Conservation (phyloP, 1,140 invertebrate species). For the Diachasmimorpha longicaudata region DNA sequence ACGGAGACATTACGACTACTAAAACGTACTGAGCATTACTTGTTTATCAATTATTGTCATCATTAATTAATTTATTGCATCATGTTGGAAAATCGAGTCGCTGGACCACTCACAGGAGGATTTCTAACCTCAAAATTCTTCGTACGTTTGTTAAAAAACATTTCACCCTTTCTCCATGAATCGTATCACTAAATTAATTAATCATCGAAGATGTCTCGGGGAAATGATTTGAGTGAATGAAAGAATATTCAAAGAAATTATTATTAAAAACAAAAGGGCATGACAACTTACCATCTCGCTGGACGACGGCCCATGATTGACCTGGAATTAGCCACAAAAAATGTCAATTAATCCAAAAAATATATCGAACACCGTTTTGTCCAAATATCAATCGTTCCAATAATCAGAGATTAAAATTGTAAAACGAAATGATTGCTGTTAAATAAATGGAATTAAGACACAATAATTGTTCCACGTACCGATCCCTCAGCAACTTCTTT, state of each 20-base stretch:
- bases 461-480: background rate
- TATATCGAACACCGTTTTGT: background rate
- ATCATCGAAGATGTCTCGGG: no score
- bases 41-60: no score
- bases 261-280: slow-evolving; percentile 23
- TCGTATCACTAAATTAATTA: no score
- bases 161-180: background rate
- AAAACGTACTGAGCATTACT: no score
- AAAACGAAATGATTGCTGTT: background rate
- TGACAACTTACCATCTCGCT: slow-evolving; percentile 72
- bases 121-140: background rate
- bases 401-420: background rate
- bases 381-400: background rate
- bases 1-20: no score
- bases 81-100: no score
- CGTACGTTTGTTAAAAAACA: slow-evolving; percentile 6
- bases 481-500: background rate
- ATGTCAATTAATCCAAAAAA: background rate
- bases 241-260: slow-evolving; percentile 11
- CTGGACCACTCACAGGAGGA: background rate
- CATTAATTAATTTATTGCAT: no score
- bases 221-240: background rate
- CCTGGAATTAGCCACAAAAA: slow-evolving; percentile 30
- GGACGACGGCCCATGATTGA: slow-evolving; percentile 74
- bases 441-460: slow-evolving; percentile 37